Evolutionary conservation across 2,888 invertebrate species (phyloP).

Genomic region (Apodemia mormo): DNA sequence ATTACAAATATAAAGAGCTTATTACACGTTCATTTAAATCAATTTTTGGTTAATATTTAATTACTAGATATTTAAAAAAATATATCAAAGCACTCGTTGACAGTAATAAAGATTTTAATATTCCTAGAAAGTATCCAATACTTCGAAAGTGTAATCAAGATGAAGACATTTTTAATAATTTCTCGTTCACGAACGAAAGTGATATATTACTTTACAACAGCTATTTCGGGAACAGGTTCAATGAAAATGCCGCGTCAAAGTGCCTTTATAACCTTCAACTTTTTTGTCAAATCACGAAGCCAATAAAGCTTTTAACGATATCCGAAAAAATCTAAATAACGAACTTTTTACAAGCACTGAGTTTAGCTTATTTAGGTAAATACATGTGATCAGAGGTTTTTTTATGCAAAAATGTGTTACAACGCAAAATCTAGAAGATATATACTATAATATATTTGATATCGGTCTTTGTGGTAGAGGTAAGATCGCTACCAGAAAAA

Average conservation of each 20-base stretch:
- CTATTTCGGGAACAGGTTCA: conserved; percentile 24
- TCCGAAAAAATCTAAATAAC: background rate
- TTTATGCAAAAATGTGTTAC: too few relatives aligned
- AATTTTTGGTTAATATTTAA: too few relatives aligned
- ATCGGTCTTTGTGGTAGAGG: too few relatives aligned
- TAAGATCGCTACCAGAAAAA: too few relatives aligned
- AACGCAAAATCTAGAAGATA: background rate
- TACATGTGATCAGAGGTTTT: too few relatives aligned
- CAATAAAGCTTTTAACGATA: conserved; percentile 21
- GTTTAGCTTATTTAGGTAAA: too few relatives aligned
- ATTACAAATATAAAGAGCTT: too few relatives aligned
- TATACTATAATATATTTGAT: too few relatives aligned
- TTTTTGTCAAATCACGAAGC: conserved; percentile 23
- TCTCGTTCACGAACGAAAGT: conserved; percentile 25
- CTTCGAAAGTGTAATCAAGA: conserved; percentile 24
- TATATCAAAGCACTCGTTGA: background rate
- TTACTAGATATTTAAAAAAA: too few relatives aligned
- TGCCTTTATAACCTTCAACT: conserved; percentile 28
- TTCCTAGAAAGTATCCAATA: background rate
- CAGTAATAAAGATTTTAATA: background rate
- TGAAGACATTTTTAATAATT: conserved; percentile 24
- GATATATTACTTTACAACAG: conserved; percentile 25
- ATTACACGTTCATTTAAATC: too few relatives aligned
- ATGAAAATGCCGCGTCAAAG: conserved; percentile 30
- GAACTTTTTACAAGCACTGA: background rate